Conservation (phyloP, 2,888 invertebrate genomes). For the Drosophila aldrichi region DNA sequence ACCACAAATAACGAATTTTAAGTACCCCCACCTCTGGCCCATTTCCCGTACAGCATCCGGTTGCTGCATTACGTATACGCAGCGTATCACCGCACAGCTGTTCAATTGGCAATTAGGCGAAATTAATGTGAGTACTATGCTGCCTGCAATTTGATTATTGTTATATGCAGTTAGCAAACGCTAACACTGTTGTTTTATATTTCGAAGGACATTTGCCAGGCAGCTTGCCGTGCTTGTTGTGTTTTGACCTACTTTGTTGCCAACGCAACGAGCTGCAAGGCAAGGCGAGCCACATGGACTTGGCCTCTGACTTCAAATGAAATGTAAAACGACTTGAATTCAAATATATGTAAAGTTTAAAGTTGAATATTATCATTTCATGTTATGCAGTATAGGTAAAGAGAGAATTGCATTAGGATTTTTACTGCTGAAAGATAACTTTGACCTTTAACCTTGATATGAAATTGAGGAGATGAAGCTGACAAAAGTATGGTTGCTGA, state of each 20-base stretch:
- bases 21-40: conserved; percentile 1
- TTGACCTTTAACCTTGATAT: no score
- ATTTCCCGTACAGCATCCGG: neutral
- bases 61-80: conserved; percentile 22
- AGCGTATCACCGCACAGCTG: neutral
- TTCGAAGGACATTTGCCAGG: conserved; percentile 15
- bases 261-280: conserved; percentile 22
- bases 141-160: conserved; percentile 15
- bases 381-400: no score
- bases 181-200: neutral
- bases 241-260: conserved; percentile 41
- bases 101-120: conserved; percentile 38
- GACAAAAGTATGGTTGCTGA: no score
- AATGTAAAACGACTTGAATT: no score
- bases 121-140: conserved; percentile 21
- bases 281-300: neutral
- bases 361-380: no score
- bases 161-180: neutral
- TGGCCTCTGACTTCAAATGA: neutral
- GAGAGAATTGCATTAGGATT: no score
- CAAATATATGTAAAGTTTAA: no score
- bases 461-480: no score
- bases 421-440: no score
- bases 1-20: conserved; percentile 32
- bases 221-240: neutral